Percentiles rank a stretch among this genome's conserved stretches.
phyloP scores from a whole-genome alignment of 2,888 invertebrate species.

The Brachynemurus nebulosus region DNA sequence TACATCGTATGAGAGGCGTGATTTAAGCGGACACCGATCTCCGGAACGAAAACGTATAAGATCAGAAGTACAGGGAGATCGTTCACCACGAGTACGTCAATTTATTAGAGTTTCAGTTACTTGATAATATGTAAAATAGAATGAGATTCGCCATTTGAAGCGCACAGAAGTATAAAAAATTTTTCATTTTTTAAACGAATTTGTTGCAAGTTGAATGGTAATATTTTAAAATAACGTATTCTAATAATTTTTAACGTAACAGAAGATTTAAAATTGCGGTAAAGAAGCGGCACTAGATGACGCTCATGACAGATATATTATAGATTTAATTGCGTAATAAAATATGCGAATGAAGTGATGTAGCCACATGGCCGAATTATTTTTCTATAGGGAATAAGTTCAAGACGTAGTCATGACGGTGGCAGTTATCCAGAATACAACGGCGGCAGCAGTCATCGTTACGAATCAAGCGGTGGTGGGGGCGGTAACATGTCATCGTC shows the following conservation, averaged over 20 bases:
- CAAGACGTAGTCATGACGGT: conserved; percentile 25
- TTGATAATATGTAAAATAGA: too few species aligned
- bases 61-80: conserved; percentile 35
- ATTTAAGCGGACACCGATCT: conserved; percentile 42
- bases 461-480: conserved; percentile 32
- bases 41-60: conserved; percentile 50
- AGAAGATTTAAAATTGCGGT: too few species aligned
- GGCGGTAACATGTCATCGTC: conserved; percentile 39
- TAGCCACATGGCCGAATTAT: conserved; percentile 3
- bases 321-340: too few species aligned
- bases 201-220: too few species aligned
- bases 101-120: not conserved
- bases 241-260: too few species aligned
- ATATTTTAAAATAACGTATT: too few species aligned
- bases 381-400: conserved; percentile 27
- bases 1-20: conserved; percentile 35
- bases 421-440: conserved; percentile 34
- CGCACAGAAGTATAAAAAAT: too few species aligned
- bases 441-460: conserved; percentile 30
- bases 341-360: too few species aligned
- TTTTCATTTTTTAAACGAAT: too few species aligned
- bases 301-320: too few species aligned
- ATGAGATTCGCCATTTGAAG: too few species aligned
- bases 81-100: conserved; percentile 11
- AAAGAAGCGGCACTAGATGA: too few species aligned